A percentile compares a stretch with the other conserved stretches of the same genome.
These are phyloP conservation scores for Linyphia triangularis DNA, from an alignment of 2,888 invertebrate genomes.

Conservation along the genomic window DNA sequence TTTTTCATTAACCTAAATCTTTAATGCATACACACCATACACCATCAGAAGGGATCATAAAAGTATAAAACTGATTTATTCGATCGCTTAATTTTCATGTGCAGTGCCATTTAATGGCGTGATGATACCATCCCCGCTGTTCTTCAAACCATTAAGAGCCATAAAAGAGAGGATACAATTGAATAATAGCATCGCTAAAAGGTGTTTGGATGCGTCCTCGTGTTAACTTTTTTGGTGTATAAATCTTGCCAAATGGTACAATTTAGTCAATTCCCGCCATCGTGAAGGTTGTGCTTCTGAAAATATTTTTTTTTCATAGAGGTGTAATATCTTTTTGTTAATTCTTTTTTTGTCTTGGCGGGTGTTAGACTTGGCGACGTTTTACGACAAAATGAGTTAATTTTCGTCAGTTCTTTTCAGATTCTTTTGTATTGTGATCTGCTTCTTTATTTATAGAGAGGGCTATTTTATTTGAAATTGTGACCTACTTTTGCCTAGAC, in stretches of 20 bases:
- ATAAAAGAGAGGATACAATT: conserved; percentile 18
- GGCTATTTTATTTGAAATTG: background rate
- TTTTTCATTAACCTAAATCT: conserved; percentile 16
- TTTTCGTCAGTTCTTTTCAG: background rate
- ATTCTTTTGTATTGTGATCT: background rate
- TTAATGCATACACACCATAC: conserved; percentile 1
- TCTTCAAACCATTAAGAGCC: conserved; percentile 8
- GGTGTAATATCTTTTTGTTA: conserved; percentile 9
- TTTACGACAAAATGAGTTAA: background rate
- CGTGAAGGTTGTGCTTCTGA: background rate
- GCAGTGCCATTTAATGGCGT: background rate
- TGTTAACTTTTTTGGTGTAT: background rate
- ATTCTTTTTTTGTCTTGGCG: background rate
- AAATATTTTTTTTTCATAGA: too few species aligned
- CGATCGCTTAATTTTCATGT: background rate
- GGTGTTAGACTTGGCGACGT: background rate
- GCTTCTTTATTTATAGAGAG: background rate
- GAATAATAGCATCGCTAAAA: background rate
- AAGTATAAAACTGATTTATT: conserved; percentile 39
- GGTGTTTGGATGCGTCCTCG: conserved; percentile 7
- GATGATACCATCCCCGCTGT: conserved; percentile 1
- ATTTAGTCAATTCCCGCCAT: conserved; percentile 25
- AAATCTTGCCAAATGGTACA: background rate
- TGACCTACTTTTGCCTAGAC: conserved; percentile 32
- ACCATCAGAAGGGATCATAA: background rate